These are phyloP conservation scores for Ataeniobius toweri DNA, from an alignment of 2,797 vertebrate species.

Conservation along the genomic window DNA sequence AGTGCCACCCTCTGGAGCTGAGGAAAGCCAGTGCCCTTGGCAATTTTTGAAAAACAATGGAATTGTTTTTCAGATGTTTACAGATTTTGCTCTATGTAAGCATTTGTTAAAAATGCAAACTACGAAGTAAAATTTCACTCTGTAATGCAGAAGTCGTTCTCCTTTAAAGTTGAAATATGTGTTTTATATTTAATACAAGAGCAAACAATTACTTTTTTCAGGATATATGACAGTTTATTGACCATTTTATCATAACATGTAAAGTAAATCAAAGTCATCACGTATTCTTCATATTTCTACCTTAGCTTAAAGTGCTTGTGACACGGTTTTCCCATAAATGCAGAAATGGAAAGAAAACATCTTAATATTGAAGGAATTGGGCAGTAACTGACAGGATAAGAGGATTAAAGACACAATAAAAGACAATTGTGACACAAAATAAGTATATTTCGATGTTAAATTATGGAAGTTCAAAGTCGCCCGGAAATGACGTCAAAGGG, in stretches of 20 bases:
- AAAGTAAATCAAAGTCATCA: neutral
- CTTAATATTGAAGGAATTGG: too few species aligned
- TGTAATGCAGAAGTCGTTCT: neutral
- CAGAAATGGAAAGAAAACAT: too few species aligned
- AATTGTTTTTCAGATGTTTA: too few species aligned
- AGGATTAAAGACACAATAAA: too few species aligned
- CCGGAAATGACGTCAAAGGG: too few species aligned
- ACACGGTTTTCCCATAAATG: too few species aligned
- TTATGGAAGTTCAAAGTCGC: too few species aligned
- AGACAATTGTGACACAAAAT: too few species aligned
- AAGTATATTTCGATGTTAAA: too few species aligned
- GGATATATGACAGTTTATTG: neutral
- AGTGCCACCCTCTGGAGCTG: slow-evolving; percentile 32
- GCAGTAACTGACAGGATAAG: too few species aligned
- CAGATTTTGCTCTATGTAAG: neutral
- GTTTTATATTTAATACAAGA: neutral
- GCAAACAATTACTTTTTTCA: neutral
- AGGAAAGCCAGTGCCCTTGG: slow-evolving; percentile 3
- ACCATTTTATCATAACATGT: neutral
- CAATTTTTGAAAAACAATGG: neutral
- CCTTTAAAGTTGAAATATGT: neutral
- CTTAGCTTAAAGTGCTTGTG: neutral
- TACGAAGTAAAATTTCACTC: neutral
- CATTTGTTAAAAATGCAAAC: neutral
- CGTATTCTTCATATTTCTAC: neutral